phyloP scores from a whole-genome alignment of 2,113 vertebrate species.

The Hystrix cristata region DNA sequence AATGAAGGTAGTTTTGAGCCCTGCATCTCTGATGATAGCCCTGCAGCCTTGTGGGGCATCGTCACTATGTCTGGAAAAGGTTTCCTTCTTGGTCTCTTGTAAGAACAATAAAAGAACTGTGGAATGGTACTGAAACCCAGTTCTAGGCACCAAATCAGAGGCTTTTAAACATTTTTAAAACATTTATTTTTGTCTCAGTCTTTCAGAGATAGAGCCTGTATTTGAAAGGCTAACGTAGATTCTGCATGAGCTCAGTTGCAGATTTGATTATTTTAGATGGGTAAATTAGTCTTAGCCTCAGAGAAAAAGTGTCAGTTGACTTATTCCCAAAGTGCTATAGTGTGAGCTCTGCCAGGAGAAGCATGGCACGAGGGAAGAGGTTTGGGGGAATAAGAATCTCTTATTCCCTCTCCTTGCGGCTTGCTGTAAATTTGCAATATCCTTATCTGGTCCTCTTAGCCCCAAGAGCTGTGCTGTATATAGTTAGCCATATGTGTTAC shows the following conservation, averaged over 20 bases:
- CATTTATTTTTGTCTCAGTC: background rate
- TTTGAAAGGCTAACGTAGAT: slow-evolving; percentile 61
- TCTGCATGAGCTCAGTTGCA: slow-evolving; percentile 13
- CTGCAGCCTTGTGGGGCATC: background rate
- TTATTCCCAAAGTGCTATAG: background rate
- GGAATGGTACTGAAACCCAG: background rate
- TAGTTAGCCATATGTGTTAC: slow-evolving; percentile 10
- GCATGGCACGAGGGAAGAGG: background rate
- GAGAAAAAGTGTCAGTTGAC: background rate
- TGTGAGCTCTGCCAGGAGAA: slow-evolving; percentile 21
- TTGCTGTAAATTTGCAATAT: slow-evolving; percentile 44
- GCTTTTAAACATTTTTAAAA: slow-evolving; percentile 11
- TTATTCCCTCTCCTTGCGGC: background rate
- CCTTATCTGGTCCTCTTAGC: background rate
- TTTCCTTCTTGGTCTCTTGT: background rate
- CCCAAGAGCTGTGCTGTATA: background rate
- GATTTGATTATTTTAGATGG: slow-evolving; percentile 49
- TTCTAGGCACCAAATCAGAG: background rate
- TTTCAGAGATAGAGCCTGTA: background rate
- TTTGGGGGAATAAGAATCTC: background rate
- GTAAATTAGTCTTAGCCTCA: slow-evolving; percentile 46
- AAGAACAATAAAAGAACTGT: background rate
- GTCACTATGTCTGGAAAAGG: background rate
- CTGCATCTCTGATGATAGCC: background rate
- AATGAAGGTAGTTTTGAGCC: slow-evolving; percentile 2